Evolutionary conservation across 2,888 invertebrate species (phyloP).

Genomic region (Melinopterus prodromus): DNA sequence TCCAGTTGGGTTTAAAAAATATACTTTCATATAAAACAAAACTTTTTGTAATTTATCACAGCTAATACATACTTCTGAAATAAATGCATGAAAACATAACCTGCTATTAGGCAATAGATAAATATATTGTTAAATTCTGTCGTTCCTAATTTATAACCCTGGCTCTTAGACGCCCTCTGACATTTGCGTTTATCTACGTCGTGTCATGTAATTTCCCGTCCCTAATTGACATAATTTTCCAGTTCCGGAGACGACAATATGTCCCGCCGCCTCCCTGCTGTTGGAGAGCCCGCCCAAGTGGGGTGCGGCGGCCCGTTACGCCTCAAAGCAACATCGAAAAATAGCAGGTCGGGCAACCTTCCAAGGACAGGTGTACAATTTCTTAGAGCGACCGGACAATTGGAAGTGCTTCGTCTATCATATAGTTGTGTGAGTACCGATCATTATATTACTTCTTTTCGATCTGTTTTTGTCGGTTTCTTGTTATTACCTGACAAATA

Average conservation of each 20-base stretch:
- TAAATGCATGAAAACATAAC: too few relatives aligned
- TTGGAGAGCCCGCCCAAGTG: constrained; percentile 63
- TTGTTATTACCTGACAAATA: too few relatives aligned
- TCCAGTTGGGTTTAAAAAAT: too few relatives aligned
- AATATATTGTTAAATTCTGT: too few relatives aligned
- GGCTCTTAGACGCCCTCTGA: background rate
- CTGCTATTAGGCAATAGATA: too few relatives aligned
- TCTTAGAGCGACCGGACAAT: constrained; percentile 81
- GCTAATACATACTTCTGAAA: too few relatives aligned
- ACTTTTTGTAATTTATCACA: too few relatives aligned
- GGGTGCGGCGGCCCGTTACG: constrained; percentile 67
- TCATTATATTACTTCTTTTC: constrained; percentile 25
- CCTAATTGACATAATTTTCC: constrained; percentile 26
- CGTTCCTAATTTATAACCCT: too few relatives aligned
- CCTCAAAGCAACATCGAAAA: constrained; percentile 69
- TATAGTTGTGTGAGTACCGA: constrained; percentile 76
- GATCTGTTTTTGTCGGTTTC: background rate
- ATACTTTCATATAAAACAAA: too few relatives aligned
- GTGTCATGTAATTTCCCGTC: constrained; percentile 14
- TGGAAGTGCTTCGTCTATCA: constrained; percentile 88
- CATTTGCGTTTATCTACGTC: background rate
- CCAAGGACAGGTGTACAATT: constrained; percentile 84
- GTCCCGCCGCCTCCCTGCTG: constrained; percentile 57
- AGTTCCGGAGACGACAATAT: constrained; percentile 52
- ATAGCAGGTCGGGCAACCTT: constrained; percentile 71